Conservation (phyloP, 2,797 vertebrate species). For the Leuciscus waleckii region DNA sequence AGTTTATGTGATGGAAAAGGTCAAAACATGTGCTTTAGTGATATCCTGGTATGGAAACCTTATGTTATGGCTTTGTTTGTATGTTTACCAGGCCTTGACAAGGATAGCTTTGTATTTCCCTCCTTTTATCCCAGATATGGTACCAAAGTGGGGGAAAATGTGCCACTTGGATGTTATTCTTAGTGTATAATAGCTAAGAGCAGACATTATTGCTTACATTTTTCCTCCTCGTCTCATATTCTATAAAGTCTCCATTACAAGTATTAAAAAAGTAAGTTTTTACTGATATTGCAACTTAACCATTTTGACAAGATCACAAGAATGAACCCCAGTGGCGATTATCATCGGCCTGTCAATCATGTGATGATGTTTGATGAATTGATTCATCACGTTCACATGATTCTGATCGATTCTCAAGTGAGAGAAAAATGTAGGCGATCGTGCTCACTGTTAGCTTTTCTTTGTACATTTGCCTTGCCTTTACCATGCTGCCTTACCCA, state of each 20-base stretch:
- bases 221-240: neutral
- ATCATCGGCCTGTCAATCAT: neutral
- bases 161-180: constrained; percentile 16
- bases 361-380: neutral
- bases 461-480: constrained; percentile 57
- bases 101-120: constrained; percentile 9
- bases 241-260: neutral
- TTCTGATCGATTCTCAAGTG: too few relatives aligned
- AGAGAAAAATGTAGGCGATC: constrained; percentile 10
- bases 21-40: constrained; percentile 37
- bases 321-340: neutral
- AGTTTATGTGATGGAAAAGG: constrained; percentile 25
- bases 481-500: constrained; percentile 76
- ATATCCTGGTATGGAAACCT: constrained; percentile 20
- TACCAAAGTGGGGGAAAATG: constrained; percentile 19
- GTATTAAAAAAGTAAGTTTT: neutral
- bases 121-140: constrained; percentile 18
- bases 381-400: too few relatives aligned
- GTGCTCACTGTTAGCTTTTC: constrained; percentile 6
- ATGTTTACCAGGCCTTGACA: constrained; percentile 18
- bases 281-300: neutral
- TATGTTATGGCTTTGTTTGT: constrained; percentile 31
- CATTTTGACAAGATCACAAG: neutral
- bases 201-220: constrained; percentile 17
- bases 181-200: constrained; percentile 26